phyloP scores from a whole-genome alignment of 1,140 invertebrate species.

The Antheraea mylitta region DNA sequence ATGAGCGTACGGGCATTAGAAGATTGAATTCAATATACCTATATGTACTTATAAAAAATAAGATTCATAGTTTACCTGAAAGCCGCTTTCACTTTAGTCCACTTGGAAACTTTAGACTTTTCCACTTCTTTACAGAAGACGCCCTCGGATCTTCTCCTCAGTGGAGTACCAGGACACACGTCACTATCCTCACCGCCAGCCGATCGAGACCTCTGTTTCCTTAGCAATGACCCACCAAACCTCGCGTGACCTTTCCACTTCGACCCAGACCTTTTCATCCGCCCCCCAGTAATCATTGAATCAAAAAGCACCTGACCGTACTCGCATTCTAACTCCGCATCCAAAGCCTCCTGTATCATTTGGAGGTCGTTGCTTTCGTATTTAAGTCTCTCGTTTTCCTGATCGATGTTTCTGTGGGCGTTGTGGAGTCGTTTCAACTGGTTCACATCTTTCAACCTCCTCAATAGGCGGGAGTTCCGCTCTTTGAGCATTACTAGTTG shows the following conservation, averaged over 20 bases:
- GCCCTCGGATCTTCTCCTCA: conserved; percentile 63
- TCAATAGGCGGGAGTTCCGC: conserved; percentile 84
- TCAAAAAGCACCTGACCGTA: conserved; percentile 81
- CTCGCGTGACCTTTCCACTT: conserved; percentile 73
- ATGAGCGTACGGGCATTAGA: too few species aligned
- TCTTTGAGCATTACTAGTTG: conserved; percentile 86
- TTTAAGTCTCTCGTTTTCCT: conserved; percentile 60
- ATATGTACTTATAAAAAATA: not conserved
- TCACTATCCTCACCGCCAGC: conserved; percentile 76
- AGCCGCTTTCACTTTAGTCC: conserved; percentile 90
- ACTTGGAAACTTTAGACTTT: conserved; percentile 85
- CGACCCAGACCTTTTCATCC: conserved; percentile 70
- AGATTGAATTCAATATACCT: too few species aligned
- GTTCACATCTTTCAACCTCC: conserved; percentile 85
- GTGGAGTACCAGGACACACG: conserved; percentile 47
- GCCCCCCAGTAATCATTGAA: conserved; percentile 69
- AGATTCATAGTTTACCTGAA: conserved; percentile 81
- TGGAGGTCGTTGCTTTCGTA: conserved; percentile 59
- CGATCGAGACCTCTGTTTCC: conserved; percentile 72
- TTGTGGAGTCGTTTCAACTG: conserved; percentile 84
- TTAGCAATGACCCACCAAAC: conserved; percentile 68
- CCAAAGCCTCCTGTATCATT: conserved; percentile 66
- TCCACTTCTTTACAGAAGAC: conserved; percentile 67
- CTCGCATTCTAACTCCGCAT: conserved; percentile 79
- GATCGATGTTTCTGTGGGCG: conserved; percentile 74